phyloP scores from a whole-genome alignment of 1,140 invertebrate genomes.

The Scaptomyza pallida region DNA sequence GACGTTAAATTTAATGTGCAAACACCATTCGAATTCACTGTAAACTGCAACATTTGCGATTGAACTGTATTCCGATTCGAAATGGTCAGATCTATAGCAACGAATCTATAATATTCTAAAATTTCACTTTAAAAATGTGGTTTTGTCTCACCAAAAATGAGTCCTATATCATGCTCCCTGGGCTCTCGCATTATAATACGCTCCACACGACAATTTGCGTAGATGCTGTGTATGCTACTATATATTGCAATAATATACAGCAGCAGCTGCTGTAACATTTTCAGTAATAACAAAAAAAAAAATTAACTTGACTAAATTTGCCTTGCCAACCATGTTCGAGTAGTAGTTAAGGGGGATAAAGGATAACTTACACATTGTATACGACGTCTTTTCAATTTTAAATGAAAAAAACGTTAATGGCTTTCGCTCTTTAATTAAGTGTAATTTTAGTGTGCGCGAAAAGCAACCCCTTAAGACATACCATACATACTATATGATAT shows the following conservation, averaged over 20 bases:
- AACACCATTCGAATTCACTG: conserved; percentile 47
- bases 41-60: conserved; percentile 52
- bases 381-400: conserved; percentile 26
- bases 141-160: conserved; percentile 64
- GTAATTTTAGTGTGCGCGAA: conserved; percentile 67
- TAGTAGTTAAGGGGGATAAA: conserved; percentile 3
- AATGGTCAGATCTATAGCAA: conserved; percentile 58
- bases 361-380: conserved; percentile 2
- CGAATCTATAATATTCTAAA: too few relatives aligned
- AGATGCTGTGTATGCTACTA: background rate
- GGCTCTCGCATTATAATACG: conserved; percentile 66
- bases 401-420: conserved; percentile 67
- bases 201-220: conserved; percentile 38
- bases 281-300: conserved; percentile 7
- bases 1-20: conserved; percentile 61
- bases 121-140: too few relatives aligned
- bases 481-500: conserved; percentile 13
- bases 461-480: conserved; percentile 43
- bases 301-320: background rate
- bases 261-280: conserved; percentile 53
- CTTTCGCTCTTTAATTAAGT: conserved; percentile 74
- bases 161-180: conserved; percentile 60
- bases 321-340: background rate
- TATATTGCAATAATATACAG: conserved; percentile 32
- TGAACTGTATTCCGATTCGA: conserved; percentile 35